Percentiles rank a stretch among this genome's conserved stretches.
Conservation (phyloP, 2,797 vertebrate species). For the Coluber constrictor region DNA sequence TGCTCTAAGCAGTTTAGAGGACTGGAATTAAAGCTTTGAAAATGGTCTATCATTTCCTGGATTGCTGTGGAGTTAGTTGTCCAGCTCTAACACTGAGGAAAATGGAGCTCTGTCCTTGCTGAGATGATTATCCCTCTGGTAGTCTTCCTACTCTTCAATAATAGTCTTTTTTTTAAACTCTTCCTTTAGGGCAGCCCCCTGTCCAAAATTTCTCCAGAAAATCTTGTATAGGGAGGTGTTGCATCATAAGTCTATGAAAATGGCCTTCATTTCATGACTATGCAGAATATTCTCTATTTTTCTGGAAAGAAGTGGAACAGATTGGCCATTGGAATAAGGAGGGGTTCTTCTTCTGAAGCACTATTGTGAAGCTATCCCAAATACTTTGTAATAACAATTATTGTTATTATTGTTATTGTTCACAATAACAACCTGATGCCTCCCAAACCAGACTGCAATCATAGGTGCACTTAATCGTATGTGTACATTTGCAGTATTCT, state of each 20-base stretch:
- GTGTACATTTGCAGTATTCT: background rate
- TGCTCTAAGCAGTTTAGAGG: background rate
- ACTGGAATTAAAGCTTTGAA: background rate
- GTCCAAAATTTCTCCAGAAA: background rate
- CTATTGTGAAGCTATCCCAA: background rate
- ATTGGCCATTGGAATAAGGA: background rate
- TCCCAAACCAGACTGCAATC: background rate
- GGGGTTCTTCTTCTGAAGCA: background rate
- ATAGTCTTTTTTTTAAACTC: background rate
- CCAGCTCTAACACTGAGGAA: background rate
- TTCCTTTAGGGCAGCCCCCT: background rate
- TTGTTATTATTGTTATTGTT: background rate
- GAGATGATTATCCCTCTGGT: background rate
- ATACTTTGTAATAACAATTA: background rate
- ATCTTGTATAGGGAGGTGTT: background rate
- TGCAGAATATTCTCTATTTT: background rate
- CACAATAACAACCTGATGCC: background rate
- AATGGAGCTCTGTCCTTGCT: background rate
- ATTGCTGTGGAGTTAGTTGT: background rate
- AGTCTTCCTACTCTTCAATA: background rate
- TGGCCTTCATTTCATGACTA: background rate
- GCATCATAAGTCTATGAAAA: background rate
- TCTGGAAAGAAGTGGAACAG: background rate
- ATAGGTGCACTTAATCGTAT: background rate
- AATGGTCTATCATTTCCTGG: background rate